Conservation (phyloP, 2,113 vertebrate species). For the Oxyruncus cristatus region DNA sequence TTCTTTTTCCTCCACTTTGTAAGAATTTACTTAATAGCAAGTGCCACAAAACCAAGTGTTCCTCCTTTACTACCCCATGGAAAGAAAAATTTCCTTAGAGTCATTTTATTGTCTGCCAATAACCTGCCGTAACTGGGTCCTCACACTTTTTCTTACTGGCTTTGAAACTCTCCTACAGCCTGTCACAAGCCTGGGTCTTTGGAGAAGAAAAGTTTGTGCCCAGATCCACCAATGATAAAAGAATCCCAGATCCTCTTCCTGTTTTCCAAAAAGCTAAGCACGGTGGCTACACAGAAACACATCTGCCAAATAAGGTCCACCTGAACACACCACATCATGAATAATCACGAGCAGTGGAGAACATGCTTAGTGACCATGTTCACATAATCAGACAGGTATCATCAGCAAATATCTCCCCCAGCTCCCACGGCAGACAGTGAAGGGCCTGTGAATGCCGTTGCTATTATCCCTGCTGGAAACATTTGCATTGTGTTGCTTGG, state of each 20-base stretch:
- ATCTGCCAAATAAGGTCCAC: neutral
- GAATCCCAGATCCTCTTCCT: neutral
- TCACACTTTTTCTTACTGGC: neutral
- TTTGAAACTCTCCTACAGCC: neutral
- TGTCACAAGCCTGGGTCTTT: neutral
- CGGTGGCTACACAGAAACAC: neutral
- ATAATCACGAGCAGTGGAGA: neutral
- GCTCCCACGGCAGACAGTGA: neutral
- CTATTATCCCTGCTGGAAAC: neutral
- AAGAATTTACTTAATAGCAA: neutral
- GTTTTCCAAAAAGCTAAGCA: neutral
- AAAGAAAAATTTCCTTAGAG: neutral
- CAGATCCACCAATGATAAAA: neutral
- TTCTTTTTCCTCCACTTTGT: neutral
- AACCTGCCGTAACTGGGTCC: neutral
- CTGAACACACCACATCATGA: neutral
- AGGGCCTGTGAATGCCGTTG: neutral
- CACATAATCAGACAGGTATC: neutral
- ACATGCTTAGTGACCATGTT: neutral
- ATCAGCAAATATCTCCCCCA: neutral
- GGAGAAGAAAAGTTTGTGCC: neutral
- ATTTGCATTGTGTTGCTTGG: neutral
- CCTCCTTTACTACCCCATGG: neutral
- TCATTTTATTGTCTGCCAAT: neutral
- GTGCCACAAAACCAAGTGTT: neutral